Conservation (phyloP, 2,888 invertebrate genomes). For the Poecilus cupreus region DNA sequence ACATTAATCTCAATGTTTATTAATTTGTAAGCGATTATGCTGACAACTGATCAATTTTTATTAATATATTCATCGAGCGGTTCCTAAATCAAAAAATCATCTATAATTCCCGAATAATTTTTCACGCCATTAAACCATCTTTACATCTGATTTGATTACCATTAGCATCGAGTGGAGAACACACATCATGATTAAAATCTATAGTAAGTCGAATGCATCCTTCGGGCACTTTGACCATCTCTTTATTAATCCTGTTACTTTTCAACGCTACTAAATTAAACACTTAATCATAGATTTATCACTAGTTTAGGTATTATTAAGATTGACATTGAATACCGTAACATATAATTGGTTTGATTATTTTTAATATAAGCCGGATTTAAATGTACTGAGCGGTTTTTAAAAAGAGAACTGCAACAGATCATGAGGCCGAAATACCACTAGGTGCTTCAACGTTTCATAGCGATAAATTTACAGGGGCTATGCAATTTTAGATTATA, state of each 20-base stretch:
- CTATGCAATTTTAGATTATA: too few relatives aligned
- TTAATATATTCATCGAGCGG: too few relatives aligned
- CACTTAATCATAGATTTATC: slow-evolving; percentile 38
- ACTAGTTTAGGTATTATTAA: slow-evolving; percentile 37
- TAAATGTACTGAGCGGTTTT: background rate
- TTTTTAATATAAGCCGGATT: slow-evolving; percentile 27
- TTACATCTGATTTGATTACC: background rate
- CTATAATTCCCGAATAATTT: background rate
- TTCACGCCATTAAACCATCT: background rate
- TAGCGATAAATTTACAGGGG: too few relatives aligned
- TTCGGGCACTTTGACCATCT: background rate
- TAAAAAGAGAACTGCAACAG: background rate
- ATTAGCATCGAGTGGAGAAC: background rate
- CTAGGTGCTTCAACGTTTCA: too few relatives aligned
- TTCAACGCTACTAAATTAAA: slow-evolving; percentile 22
- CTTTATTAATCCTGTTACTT: slow-evolving; percentile 7
- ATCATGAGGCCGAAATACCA: background rate
- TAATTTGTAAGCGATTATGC: too few relatives aligned
- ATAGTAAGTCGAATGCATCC: background rate
- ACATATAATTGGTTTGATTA: slow-evolving; percentile 41
- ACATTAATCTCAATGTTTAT: too few relatives aligned
- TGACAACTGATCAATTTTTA: too few relatives aligned
- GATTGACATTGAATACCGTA: slow-evolving; percentile 45
- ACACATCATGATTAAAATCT: too few relatives aligned
- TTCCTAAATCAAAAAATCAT: too few relatives aligned